Conservation (phyloP, 2,113 vertebrate genomes). For the Percopsis transmontana region DNA sequence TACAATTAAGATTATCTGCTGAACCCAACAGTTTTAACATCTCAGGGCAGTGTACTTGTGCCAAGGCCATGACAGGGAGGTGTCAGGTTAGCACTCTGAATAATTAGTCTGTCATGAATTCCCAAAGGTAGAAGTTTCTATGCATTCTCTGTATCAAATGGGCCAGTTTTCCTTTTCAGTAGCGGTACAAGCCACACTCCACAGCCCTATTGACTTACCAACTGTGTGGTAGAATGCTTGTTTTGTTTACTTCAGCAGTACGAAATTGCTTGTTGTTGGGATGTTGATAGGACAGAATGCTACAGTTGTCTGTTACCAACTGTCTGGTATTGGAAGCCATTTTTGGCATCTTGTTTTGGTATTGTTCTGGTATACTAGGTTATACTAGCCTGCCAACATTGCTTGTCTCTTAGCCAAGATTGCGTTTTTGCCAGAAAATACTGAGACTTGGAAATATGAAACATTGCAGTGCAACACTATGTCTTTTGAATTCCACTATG, state of each 20-base stretch:
- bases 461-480: conserved; percentile 6
- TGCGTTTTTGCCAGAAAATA: conserved; percentile 11
- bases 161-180: background rate
- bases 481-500: conserved; percentile 33
- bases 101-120: background rate
- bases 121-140: conserved; percentile 14
- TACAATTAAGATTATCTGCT: background rate
- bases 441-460: conserved; percentile 9
- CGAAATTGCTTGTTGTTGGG: conserved; percentile 54
- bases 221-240: conserved; percentile 46
- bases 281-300: conserved; percentile 43
- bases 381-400: conserved; percentile 14
- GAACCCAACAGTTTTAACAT: background rate
- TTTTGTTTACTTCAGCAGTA: conserved; percentile 51
- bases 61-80: background rate
- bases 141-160: conserved; percentile 4
- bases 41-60: background rate
- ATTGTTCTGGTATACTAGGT: conserved; percentile 44
- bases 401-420: conserved; percentile 20
- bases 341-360: conserved; percentile 32
- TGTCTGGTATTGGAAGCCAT: conserved; percentile 39
- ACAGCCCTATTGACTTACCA: conserved; percentile 15
- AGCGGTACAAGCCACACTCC: conserved; percentile 22
- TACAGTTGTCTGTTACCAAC: conserved; percentile 42
- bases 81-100: background rate